A percentile compares a stretch with the other conserved stretches of the same genome.
These are phyloP conservation scores for Ophion ellenae DNA, from an alignment of 2,888 invertebrate genomes.

Conservation along the genomic window DNA sequence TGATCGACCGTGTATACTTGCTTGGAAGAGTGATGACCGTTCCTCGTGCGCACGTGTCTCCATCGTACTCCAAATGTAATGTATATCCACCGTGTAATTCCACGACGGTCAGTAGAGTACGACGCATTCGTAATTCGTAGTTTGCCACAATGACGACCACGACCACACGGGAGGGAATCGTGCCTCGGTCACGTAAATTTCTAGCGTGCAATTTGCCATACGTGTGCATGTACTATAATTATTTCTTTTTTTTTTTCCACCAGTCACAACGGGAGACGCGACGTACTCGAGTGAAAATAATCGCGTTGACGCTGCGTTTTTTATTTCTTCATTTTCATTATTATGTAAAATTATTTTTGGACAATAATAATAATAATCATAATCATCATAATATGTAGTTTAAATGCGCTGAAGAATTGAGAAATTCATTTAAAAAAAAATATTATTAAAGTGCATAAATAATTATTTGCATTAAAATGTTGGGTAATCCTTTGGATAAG, in stretches of 20 bases:
- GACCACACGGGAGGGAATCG: conserved; percentile 15
- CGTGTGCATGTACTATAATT: conserved; percentile 40
- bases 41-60: conserved; percentile 26
- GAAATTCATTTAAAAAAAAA: too few species aligned
- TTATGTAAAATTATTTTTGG: too few species aligned
- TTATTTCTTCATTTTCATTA: too few species aligned
- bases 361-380: too few species aligned
- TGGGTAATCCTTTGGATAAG: too few species aligned
- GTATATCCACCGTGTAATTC: conserved; percentile 40
- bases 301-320: too few species aligned
- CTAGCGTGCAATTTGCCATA: conserved; percentile 33
- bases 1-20: conserved; percentile 10
- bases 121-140: conserved; percentile 43
- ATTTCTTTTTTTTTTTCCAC: conserved; percentile 5
- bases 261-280: conserved; percentile 11
- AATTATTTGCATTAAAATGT: too few species aligned
- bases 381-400: too few species aligned
- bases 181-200: conserved; percentile 48
- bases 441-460: too few species aligned
- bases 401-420: too few species aligned
- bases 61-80: conserved; percentile 27
- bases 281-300: background rate
- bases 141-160: conserved; percentile 27
- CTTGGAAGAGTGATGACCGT: conserved; percentile 8
- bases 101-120: conserved; percentile 32